A percentile compares a stretch with the other conserved stretches of the same genome.
These are phyloP conservation scores for Bimastos eiseni DNA, from an alignment of 2,888 invertebrate species.

Conservation along the genomic window DNA sequence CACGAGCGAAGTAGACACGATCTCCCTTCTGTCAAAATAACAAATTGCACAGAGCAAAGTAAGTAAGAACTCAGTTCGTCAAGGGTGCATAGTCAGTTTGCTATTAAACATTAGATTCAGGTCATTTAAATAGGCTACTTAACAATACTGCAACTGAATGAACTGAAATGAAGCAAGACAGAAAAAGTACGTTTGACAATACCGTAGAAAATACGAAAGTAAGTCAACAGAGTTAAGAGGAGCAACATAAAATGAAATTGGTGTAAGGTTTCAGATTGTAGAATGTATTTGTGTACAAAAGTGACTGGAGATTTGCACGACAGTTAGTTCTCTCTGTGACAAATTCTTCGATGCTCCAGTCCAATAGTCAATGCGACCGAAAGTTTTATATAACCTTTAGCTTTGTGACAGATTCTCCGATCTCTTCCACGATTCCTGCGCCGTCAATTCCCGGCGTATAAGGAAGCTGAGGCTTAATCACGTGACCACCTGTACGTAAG, in stretches of 20 bases:
- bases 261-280: too few relatives aligned
- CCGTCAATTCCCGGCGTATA: constrained; percentile 66
- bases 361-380: neutral
- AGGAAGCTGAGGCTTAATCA: constrained; percentile 63
- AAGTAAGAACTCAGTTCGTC: neutral
- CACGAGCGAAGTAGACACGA: constrained; percentile 59
- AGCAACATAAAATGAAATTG: too few relatives aligned
- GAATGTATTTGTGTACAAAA: too few relatives aligned
- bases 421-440: constrained; percentile 64
- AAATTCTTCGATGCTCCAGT: too few relatives aligned
- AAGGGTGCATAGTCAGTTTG: neutral
- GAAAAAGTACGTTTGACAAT: neutral
- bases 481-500: constrained; percentile 65
- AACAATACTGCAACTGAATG: neutral
- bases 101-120: neutral
- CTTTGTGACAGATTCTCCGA: constrained; percentile 49
- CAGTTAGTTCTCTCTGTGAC: too few relatives aligned
- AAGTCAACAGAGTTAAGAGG: too few relatives aligned
- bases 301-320: too few relatives aligned
- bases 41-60: neutral
- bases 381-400: neutral
- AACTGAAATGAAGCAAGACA: neutral
- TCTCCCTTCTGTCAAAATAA: constrained; percentile 60
- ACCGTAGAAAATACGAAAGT: neutral
- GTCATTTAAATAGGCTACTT: neutral